Percentiles rank a stretch among this genome's conserved stretches.
Conservation (phyloP, 1,140 invertebrate species). For the Orussus abietinus region DNA sequence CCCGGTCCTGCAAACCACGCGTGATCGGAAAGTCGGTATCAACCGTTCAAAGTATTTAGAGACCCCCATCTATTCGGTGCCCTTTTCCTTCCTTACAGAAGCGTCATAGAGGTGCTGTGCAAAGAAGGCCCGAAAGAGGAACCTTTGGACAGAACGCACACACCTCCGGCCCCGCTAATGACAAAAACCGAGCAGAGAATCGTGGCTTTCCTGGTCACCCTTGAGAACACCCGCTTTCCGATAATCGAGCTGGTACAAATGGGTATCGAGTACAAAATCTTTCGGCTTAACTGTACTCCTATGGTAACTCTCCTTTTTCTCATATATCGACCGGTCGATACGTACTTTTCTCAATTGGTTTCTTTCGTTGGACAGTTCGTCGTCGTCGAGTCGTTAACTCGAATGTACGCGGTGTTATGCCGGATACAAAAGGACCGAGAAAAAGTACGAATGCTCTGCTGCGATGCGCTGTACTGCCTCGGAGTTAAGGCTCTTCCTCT, state of each 20-base stretch:
- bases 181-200: slow-evolving; percentile 37
- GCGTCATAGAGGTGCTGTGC: slow-evolving; percentile 21
- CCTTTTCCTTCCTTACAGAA: slow-evolving; percentile 17
- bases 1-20: slow-evolving; percentile 9
- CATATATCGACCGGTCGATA: no score
- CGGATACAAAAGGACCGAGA: slow-evolving; percentile 44
- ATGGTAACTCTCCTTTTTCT: no score
- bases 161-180: slow-evolving; percentile 47
- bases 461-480: slow-evolving; percentile 42
- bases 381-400: slow-evolving; percentile 25
- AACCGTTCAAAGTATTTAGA: slow-evolving; percentile 6
- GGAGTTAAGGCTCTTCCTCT: slow-evolving; percentile 26
- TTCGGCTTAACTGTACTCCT: slow-evolving; percentile 25
- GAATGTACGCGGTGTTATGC: slow-evolving; percentile 32
- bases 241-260: slow-evolving; percentile 26
- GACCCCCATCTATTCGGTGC: neutral
- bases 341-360: neutral
- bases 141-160: slow-evolving; percentile 29
- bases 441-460: slow-evolving; percentile 39
- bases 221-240: slow-evolving; percentile 23
- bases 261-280: slow-evolving; percentile 39
- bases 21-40: slow-evolving; percentile 20
- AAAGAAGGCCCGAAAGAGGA: neutral
- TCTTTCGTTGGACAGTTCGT: neutral
- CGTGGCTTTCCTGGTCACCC: slow-evolving; percentile 27